Percentiles rank a stretch among this genome's conserved stretches.
These are phyloP conservation scores for Bilobella aurantiaca DNA, from an alignment of 1,140 invertebrate species.

Conservation along the genomic window DNA sequence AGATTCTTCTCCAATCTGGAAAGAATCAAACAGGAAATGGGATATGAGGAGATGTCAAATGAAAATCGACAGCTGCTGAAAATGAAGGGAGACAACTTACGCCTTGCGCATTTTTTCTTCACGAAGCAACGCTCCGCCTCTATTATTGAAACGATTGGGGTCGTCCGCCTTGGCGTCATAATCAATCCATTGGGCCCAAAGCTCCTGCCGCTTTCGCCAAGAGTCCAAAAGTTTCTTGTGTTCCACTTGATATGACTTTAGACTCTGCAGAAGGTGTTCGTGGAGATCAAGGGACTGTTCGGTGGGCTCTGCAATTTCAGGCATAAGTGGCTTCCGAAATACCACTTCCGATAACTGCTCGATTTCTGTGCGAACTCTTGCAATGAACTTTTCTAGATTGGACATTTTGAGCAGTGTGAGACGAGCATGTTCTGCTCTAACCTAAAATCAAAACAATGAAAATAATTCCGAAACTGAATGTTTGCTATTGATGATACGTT, in stretches of 20 bases:
- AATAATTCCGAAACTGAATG: no score
- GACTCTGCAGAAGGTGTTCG: background rate
- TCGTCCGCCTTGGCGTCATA: constrained; percentile 7
- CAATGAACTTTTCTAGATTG: background rate
- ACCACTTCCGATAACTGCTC: background rate
- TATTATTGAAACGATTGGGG: constrained; percentile 9
- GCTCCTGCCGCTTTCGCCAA: background rate
- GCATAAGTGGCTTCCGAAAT: background rate
- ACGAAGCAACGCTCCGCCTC: background rate
- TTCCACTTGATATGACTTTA: background rate
- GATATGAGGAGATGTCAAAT: background rate
- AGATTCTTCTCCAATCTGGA: constrained; percentile 1
- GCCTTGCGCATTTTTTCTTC: constrained; percentile 6
- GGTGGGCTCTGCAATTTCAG: background rate
- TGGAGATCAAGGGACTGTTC: background rate
- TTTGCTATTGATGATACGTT: no score
- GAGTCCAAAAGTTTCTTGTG: constrained; percentile 3
- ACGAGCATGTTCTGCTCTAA: background rate
- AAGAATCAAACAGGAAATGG: background rate
- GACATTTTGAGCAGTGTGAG: background rate
- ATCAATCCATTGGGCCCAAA: constrained; percentile 3
- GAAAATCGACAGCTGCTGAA: background rate
- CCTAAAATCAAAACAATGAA: background rate
- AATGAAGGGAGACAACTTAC: background rate
- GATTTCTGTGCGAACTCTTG: background rate